A percentile compares a stretch with the other conserved stretches of the same genome.
phyloP scores from a whole-genome alignment of 1,140 invertebrate species.

The Polypedilum pembai region DNA sequence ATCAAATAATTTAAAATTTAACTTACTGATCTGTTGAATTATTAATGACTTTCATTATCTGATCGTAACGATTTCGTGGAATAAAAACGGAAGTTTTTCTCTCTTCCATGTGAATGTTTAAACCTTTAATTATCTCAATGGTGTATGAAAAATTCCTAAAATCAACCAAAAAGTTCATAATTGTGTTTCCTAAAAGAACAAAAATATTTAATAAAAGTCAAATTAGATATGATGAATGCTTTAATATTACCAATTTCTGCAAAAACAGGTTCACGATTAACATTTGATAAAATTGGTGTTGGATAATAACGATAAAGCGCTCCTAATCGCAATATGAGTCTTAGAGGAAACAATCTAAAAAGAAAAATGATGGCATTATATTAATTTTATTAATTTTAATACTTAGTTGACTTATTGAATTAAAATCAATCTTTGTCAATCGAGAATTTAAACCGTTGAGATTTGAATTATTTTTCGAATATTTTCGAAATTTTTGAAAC shows the following conservation, averaged over 20 bases:
- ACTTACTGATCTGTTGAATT: conserved; percentile 45
- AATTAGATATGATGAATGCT: conserved; percentile 42
- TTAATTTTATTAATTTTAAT: too few relatives aligned
- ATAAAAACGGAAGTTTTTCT: conserved; percentile 71
- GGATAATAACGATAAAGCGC: conserved; percentile 86
- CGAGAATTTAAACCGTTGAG: too few relatives aligned
- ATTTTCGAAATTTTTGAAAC: too few relatives aligned
- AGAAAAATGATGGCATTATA: background rate
- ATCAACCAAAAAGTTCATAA: conserved; percentile 51
- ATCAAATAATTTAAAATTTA: background rate
- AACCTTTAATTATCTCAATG: conserved; percentile 65
- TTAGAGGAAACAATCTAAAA: conserved; percentile 47
- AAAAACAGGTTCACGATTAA: conserved; percentile 72
- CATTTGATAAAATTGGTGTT: conserved; percentile 72
- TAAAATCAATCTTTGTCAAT: too few relatives aligned
- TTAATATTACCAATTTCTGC: conserved; percentile 83
- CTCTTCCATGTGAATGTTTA: conserved; percentile 79
- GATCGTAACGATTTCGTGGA: conserved; percentile 73
- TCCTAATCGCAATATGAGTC: conserved; percentile 70
- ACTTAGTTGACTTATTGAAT: too few relatives aligned
- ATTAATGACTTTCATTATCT: conserved; percentile 73
- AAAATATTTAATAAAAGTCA: conserved; percentile 52
- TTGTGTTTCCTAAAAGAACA: conserved; percentile 39
- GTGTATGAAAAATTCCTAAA: conserved; percentile 83
- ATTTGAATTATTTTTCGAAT: too few relatives aligned